These are phyloP conservation scores for Sericinus montela DNA, from an alignment of 2,888 invertebrate genomes.

Conservation along the genomic window DNA sequence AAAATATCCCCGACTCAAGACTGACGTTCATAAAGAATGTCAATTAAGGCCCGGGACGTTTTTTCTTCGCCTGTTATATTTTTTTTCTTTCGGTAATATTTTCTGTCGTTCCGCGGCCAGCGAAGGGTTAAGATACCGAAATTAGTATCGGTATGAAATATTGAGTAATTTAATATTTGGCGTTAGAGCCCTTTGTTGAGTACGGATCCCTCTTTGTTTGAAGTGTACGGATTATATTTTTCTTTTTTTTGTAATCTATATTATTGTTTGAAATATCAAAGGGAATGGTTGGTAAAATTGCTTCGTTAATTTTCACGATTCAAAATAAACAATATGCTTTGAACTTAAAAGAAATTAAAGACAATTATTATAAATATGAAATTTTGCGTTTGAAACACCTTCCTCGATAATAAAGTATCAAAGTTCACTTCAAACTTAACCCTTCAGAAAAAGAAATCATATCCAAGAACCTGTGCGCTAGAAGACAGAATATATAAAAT, in stretches of 20 bases:
- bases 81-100: conserved; percentile 42
- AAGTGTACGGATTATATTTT: conserved; percentile 27
- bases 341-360: too few relatives aligned
- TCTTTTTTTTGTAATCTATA: conserved; percentile 43
- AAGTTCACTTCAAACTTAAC: too few relatives aligned
- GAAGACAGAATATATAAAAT: too few relatives aligned
- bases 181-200: conserved; percentile 34
- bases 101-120: conserved; percentile 68
- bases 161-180: conserved; percentile 77
- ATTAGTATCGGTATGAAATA: conserved; percentile 79
- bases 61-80: conserved; percentile 54
- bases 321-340: too few relatives aligned
- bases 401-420: too few relatives aligned
- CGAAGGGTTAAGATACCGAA: conserved; percentile 77
- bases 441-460: too few relatives aligned
- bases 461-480: too few relatives aligned
- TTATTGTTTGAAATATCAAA: conserved; percentile 32
- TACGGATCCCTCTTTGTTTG: conserved; percentile 39
- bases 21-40: conserved; percentile 80
- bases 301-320: background rate
- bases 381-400: too few relatives aligned
- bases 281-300: conserved; percentile 2
- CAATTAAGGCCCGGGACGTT: conserved; percentile 72
- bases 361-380: too few relatives aligned
- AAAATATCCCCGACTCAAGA: conserved; percentile 78